phyloP scores from a whole-genome alignment of 2,113 vertebrate species.

The Mesitornis unicolor region DNA sequence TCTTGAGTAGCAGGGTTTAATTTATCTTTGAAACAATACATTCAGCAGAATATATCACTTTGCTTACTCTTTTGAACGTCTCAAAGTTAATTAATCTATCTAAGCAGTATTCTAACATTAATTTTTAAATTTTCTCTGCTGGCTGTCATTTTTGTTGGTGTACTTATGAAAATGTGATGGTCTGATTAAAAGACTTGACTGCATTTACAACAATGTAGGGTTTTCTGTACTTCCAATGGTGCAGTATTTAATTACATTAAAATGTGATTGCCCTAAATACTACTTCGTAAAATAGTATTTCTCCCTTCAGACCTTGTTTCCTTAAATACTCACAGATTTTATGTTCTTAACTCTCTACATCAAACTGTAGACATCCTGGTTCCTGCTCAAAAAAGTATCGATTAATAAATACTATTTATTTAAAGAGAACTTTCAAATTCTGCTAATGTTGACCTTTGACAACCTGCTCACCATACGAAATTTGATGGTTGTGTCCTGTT shows the following conservation, averaged over 20 bases:
- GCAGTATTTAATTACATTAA: background rate
- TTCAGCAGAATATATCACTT: background rate
- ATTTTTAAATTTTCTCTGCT: background rate
- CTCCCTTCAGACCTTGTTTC: background rate
- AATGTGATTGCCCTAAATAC: slow-evolving; percentile 14
- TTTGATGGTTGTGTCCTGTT: background rate
- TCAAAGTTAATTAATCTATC: background rate
- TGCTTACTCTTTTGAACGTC: background rate
- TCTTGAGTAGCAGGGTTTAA: background rate
- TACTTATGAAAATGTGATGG: background rate
- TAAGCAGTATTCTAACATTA: background rate
- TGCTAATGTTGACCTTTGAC: background rate
- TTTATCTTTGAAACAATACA: background rate
- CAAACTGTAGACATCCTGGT: background rate
- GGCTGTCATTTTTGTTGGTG: background rate
- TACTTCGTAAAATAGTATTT: background rate
- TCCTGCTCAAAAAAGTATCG: background rate
- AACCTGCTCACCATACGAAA: background rate
- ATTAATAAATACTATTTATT: background rate
- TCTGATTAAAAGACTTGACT: background rate
- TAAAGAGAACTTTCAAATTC: background rate
- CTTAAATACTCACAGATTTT: background rate
- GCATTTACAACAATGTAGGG: background rate
- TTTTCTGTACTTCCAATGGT: background rate
- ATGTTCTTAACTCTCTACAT: background rate